A percentile compares a stretch with the other conserved stretches of the same genome.
Conservation (phyloP, 2,888 invertebrate genomes). For the Agapetus fuscipes region DNA sequence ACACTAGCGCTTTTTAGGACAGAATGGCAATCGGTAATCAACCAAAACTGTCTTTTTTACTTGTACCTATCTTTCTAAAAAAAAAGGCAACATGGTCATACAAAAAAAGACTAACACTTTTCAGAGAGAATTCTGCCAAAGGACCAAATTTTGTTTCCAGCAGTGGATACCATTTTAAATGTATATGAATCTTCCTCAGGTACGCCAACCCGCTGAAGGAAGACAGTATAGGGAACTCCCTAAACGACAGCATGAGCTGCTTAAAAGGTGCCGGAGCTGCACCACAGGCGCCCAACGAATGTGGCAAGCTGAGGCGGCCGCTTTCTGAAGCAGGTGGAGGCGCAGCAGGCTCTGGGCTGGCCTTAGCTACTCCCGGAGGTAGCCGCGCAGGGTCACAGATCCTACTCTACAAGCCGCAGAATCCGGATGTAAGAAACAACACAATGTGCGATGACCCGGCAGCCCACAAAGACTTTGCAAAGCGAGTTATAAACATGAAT, state of each 20-base stretch:
- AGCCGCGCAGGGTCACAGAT: constrained; percentile 45
- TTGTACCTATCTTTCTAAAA: too few species aligned
- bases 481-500: constrained; percentile 53
- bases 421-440: constrained; percentile 75
- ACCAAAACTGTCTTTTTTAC: too few species aligned
- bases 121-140: too few species aligned
- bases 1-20: too few species aligned
- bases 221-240: constrained; percentile 40
- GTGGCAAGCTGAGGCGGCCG: constrained; percentile 15
- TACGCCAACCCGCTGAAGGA: constrained; percentile 72
- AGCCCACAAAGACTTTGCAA: constrained; percentile 64
- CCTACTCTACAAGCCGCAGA: constrained; percentile 73
- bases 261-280: constrained; percentile 29
- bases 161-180: too few species aligned
- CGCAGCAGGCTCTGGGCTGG: constrained; percentile 18
- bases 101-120: too few species aligned
- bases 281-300: constrained; percentile 32
- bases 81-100: too few species aligned
- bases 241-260: constrained; percentile 42
- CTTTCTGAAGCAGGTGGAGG: constrained; percentile 20
- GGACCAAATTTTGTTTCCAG: too few species aligned
- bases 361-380: constrained; percentile 24
- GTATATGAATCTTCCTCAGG: too few species aligned
- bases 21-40: too few species aligned
- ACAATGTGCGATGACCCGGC: constrained; percentile 50